Base-by-base conservation (phyloP, 2,113 vertebrate species). In the Desmodus rotundus region DNA sequence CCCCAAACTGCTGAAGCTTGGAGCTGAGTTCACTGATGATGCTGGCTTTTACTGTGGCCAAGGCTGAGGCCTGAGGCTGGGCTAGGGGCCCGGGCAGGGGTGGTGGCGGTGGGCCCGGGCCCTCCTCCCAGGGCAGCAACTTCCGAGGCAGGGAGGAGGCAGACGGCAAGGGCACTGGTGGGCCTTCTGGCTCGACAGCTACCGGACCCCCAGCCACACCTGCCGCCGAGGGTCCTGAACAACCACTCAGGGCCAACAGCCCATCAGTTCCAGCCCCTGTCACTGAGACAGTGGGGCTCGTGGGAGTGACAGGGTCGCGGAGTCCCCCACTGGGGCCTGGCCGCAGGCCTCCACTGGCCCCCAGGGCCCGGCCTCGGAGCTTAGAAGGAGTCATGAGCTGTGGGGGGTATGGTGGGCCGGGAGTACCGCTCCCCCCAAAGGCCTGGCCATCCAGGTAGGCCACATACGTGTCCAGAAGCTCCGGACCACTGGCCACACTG, bases 401-500 rank as follows among this genome's bases (percentile, higher is more conserved):
- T 94, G 89, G 99, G 97, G 98, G 98, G 97, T 97, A 98, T 36
- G 96, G 95, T 0, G 97, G 97, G 91, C 87, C 98, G 54, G 99
- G 99, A 76, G 99, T 98, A 80, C 99, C 98, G 78, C 98, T 98
- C 86, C 99, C 98, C 94, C 99, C 99, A 28, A 99, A 99, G 19
- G 99, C 99, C 96, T 99, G 99, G 92, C 99, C 99, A 1, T 99
- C 99, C 97, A 99, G 96, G 97, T 99, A 99, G 96, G 99, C 99
- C 98, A 99, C 99, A 90, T 99, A 99, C n/a, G 99, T 99, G 93
- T 99, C 99, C 74, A 99, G 97, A 33, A 99, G 99, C 97, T 99
- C 99, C 0, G 98, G 97, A 43, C 97, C 99, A 1, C 90, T 16
- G 58, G 99, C 95, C 97, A 98, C 87, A 93, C 98, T 33, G 14